Evolutionary conservation across 2,797 vertebrate genomes (phyloP).

Genomic region (Helarctos malayanus): DNA sequence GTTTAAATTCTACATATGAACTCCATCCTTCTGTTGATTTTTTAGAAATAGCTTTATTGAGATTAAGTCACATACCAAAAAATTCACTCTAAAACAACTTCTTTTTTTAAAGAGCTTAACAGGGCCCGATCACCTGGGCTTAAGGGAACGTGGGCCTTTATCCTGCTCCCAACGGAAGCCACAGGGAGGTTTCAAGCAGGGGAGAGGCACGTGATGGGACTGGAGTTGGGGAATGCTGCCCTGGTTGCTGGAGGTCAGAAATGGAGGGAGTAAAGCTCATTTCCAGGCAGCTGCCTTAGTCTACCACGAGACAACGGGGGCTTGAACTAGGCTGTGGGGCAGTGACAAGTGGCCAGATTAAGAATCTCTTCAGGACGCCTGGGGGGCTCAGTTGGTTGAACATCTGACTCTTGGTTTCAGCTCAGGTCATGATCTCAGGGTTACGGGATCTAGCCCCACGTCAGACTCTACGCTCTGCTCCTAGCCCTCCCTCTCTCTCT

Average conservation of each 20-base stretch:
- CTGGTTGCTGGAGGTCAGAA: background rate
- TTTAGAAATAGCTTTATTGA: constrained; percentile 29
- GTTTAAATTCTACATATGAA: constrained; percentile 29
- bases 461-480: background rate
- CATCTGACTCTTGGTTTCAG: background rate
- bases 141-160: background rate
- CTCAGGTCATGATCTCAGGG: background rate
- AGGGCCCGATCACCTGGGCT: background rate
- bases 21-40: background rate
- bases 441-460: background rate
- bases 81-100: background rate
- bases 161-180: background rate
- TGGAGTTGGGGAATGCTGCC: background rate
- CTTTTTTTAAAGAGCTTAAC: constrained; percentile 3
- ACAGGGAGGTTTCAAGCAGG: background rate
- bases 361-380: background rate
- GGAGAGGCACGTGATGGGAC: background rate
- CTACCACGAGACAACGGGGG: background rate
- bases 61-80: background rate
- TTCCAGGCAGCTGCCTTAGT: background rate
- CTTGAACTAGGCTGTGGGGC: background rate
- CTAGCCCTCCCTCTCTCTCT: background rate
- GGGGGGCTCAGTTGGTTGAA: background rate
- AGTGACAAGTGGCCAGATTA: background rate
- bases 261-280: background rate